Evolutionary conservation across 2,797 vertebrate species (phyloP).

Genomic region (Leuciscus waleckii): DNA sequence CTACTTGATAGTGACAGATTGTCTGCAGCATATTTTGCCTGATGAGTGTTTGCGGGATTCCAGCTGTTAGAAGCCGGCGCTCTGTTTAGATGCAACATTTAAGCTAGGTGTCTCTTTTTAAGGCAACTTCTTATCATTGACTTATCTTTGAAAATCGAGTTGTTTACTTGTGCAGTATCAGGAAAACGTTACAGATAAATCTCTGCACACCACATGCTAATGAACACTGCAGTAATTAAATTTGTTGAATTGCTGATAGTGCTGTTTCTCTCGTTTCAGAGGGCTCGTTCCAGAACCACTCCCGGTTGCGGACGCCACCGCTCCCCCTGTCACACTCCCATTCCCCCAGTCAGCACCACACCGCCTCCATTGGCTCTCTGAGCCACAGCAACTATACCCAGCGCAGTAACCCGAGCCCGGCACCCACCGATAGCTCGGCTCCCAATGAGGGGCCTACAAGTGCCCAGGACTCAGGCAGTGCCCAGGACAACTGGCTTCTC

Average conservation of each 20-base stretch:
- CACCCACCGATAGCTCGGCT: slow-evolving; percentile 91
- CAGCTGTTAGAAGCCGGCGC: slow-evolving; percentile 26
- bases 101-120: slow-evolving; percentile 1
- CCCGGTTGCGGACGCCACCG: slow-evolving; percentile 92
- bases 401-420: slow-evolving; percentile 94
- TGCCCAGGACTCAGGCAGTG: slow-evolving; percentile 85
- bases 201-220: neutral
- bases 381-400: slow-evolving; percentile 95
- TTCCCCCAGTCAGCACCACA: slow-evolving; percentile 91
- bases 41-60: slow-evolving; percentile 50
- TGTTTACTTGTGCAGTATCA: slow-evolving; percentile 8
- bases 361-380: slow-evolving; percentile 91
- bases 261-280: slow-evolving; percentile 66
- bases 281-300: slow-evolving; percentile 89
- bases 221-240: slow-evolving; percentile 20
- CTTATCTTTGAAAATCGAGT: neutral
- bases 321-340: slow-evolving; percentile 91
- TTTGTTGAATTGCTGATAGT: slow-evolving; percentile 11
- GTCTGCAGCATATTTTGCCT: slow-evolving; percentile 37
- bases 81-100: neutral
- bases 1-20: slow-evolving; percentile 51
- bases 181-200: neutral
- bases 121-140: neutral
- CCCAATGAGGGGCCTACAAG: slow-evolving; percentile 87
- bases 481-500: slow-evolving; percentile 98